phyloP scores from a whole-genome alignment of 2,888 invertebrate species.

The Cordilura impudica region DNA sequence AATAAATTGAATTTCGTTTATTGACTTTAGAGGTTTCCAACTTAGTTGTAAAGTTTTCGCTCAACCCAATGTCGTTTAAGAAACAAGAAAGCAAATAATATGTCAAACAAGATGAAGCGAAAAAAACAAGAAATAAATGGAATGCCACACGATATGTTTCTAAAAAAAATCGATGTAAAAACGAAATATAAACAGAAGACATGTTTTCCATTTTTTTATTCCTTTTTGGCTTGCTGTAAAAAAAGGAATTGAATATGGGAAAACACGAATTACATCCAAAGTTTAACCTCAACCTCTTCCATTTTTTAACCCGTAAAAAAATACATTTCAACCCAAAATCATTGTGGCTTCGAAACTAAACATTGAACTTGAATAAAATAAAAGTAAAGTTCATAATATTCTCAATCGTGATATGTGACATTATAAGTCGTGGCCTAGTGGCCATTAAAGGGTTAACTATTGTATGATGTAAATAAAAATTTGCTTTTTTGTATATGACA shows the following conservation, averaged over 20 bases:
- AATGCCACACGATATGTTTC: background rate
- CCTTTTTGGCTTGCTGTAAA: background rate
- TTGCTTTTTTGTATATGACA: background rate
- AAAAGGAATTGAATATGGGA: constrained; percentile 19
- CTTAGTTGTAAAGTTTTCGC: constrained; percentile 47
- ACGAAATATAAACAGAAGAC: constrained; percentile 11
- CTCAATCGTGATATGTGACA: no score
- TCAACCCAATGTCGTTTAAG: constrained; percentile 14
- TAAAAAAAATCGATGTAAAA: background rate
- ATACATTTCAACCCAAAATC: no score
- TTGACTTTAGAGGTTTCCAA: constrained; percentile 61
- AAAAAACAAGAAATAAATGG: background rate
- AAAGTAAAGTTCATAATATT: no score
- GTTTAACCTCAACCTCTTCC: constrained; percentile 13
- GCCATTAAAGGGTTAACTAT: no score
- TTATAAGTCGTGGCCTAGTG: no score
- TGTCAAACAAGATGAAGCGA: constrained; percentile 35
- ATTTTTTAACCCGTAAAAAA: background rate
- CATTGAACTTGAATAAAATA: no score
- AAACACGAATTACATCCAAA: constrained; percentile 33
- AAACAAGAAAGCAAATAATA: constrained; percentile 23
- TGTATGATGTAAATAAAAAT: background rate
- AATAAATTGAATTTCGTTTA: constrained; percentile 63
- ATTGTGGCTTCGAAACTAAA: no score
- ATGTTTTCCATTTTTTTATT: background rate